Base-by-base conservation (phyloP, 2,797 vertebrate genomes). In the Calcarius lapponicus region DNA sequence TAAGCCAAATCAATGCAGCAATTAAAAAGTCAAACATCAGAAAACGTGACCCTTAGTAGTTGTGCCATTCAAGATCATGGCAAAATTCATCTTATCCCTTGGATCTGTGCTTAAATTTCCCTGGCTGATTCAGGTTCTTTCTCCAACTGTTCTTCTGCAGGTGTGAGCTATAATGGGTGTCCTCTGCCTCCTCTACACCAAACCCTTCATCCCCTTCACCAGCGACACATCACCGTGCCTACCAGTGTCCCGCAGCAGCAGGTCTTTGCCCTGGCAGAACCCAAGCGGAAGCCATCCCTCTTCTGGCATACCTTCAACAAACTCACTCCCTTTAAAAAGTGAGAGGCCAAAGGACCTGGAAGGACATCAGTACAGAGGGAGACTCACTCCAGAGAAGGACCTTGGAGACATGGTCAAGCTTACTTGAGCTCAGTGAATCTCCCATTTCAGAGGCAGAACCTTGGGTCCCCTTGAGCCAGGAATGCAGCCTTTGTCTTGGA, bases 241-340 rank as follows among this genome's bases (percentile, higher is more conserved):
- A 99, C 99, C 98, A 99, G 99, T 51, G 79, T 99, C 96, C 99
- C 99, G 0, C 98, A 99, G 97, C 99, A 99, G 96, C 99, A 99
- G 94, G 99, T 99, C 61, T 99, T 99, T 51, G 97, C 98, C 60
- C 96, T 99, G 98, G 99, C 98, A 4, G 99, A 99, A 80, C 99
- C 99, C 69, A 99, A 99, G 97, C 96, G 98, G 93, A 99, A 99
- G 95, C 98, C 99, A 4, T 98, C 98, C 4, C 98, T 99, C 54
- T 98, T 99, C 97, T 98, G 99, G 98, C 98, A 99, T 96, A 99
- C 97, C 80, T 98, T 99, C 97, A 98, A 98, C 79, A 99, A 98
- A 85, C 98, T 98, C 20, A 96, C 98, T 58, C 98, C 99, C 20
- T 99, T 99, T 95, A 98, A 97, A 97, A 99, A 99, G 93, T 99